Percentiles rank a stretch among this genome's conserved stretches.
Evolutionary conservation across 2,113 vertebrate genomes (phyloP).

Genomic region (Cavia aperea): DNA sequence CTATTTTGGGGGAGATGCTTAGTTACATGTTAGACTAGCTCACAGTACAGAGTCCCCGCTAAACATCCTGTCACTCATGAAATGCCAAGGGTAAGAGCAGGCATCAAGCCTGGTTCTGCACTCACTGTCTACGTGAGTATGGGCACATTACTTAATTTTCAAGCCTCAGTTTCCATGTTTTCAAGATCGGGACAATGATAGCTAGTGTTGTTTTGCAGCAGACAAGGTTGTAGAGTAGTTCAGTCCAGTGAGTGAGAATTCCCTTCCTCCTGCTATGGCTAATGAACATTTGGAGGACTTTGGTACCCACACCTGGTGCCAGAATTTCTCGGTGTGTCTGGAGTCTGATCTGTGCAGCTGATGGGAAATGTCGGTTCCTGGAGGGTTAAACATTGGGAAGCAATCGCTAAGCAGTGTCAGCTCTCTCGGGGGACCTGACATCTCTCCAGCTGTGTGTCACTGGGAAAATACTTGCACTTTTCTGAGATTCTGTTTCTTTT

Average conservation of each 20-base stretch:
- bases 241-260: background rate
- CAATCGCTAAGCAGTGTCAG: slow-evolving; percentile 9
- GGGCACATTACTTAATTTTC: background rate
- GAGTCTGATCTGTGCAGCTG: background rate
- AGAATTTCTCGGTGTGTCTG: background rate
- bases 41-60: background rate
- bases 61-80: background rate
- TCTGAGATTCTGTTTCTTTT: slow-evolving; percentile 15
- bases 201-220: background rate
- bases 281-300: background rate
- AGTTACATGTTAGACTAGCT: background rate
- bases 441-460: slow-evolving; percentile 28
- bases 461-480: slow-evolving; percentile 24
- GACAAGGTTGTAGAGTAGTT: background rate
- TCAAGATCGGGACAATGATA: background rate
- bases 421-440: background rate
- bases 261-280: background rate
- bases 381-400: background rate
- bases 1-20: background rate
- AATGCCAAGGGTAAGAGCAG: background rate
- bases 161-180: background rate
- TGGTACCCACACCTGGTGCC: background rate
- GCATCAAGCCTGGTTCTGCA: background rate
- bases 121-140: background rate
- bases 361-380: background rate